phyloP scores from a whole-genome alignment of 2,888 invertebrate species.

The Lepidochrysops patricia region DNA sequence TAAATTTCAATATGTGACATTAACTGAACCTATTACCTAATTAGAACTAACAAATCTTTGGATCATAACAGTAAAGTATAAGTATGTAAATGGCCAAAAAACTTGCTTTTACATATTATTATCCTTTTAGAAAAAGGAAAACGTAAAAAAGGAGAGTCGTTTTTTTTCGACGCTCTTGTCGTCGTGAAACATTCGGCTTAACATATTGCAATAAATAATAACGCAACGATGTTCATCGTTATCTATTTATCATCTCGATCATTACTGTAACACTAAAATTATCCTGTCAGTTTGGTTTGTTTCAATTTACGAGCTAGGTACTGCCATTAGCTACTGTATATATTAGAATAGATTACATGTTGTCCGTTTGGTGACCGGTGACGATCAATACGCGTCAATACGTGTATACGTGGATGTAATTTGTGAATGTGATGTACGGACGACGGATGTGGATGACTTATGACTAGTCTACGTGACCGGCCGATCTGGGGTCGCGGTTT shows the following conservation, averaged over 20 bases:
- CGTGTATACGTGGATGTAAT: conserved; percentile 1
- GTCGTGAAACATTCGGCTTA: too few species aligned
- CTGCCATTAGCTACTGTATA: not conserved
- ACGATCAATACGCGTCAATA: not conserved
- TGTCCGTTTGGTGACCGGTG: not conserved
- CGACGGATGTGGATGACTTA: not conserved
- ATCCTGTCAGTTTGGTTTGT: not conserved
- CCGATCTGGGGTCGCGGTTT: not conserved
- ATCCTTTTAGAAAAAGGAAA: too few species aligned
- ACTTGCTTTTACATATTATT: too few species aligned
- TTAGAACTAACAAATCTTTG: too few species aligned
- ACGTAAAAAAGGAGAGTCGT: too few species aligned
- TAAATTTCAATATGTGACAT: too few species aligned
- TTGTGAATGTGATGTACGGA: not conserved
- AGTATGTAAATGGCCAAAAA: too few species aligned
- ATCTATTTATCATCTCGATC: not conserved
- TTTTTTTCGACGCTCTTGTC: too few species aligned
- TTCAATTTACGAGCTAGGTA: not conserved
- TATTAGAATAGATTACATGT: not conserved
- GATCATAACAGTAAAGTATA: too few species aligned
- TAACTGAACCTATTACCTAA: too few species aligned
- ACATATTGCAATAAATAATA: too few species aligned
- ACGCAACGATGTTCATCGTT: not conserved
- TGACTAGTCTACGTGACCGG: not conserved
- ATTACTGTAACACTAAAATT: not conserved